Percentiles rank a stretch among this genome's conserved stretches.
Conservation (phyloP, 2,113 vertebrate genomes). For the Tauraco erythrolophus region DNA sequence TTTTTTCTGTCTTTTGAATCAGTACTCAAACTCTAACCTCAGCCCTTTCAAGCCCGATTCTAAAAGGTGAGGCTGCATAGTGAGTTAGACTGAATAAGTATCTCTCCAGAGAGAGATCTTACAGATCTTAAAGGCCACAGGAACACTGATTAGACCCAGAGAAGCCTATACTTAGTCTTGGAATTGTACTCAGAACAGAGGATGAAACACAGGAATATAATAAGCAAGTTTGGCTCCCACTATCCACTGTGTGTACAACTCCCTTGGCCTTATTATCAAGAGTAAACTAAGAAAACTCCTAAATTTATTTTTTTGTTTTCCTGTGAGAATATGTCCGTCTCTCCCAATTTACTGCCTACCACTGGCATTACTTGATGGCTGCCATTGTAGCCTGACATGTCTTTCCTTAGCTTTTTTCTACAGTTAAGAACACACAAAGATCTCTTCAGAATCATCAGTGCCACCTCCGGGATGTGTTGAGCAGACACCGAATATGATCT, state of each 20-base stretch:
- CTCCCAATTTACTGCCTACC: neutral
- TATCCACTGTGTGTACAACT: accelerated
- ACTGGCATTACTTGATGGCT: neutral
- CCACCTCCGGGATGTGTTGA: neutral
- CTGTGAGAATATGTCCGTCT: neutral
- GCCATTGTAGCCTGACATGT: neutral
- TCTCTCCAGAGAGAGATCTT: neutral
- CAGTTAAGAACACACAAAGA: neutral
- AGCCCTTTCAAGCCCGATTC: neutral
- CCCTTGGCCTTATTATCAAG: neutral
- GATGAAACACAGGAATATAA: neutral
- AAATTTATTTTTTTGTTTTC: neutral
- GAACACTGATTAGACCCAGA: neutral
- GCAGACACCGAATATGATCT: neutral
- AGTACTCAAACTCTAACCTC: neutral
- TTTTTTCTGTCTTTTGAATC: neutral
- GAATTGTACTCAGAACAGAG: neutral
- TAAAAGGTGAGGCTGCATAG: neutral
- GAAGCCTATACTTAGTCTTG: neutral
- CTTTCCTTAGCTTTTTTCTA: neutral
- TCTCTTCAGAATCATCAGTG: neutral
- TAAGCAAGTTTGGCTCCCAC: neutral
- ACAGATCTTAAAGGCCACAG: neutral
- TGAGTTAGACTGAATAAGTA: neutral
- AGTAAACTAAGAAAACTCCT: neutral